Evolutionary conservation across 2,113 vertebrate species (phyloP).

Genomic region (Corythornis vintsioides): DNA sequence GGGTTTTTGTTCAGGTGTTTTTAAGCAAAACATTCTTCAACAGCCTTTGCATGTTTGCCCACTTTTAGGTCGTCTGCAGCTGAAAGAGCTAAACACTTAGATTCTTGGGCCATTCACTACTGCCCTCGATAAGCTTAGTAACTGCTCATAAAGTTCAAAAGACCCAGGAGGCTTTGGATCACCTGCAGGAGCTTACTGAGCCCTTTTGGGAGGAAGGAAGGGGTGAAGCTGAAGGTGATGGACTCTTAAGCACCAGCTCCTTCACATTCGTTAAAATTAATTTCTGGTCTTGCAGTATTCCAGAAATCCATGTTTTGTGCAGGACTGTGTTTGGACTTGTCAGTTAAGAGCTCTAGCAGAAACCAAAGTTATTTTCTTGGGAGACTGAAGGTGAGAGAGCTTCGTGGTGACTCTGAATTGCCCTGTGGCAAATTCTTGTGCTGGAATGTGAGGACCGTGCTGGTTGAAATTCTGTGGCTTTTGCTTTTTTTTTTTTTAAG

Average conservation of each 20-base stretch:
- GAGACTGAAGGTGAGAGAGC: neutral
- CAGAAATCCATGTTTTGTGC: neutral
- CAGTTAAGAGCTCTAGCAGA: neutral
- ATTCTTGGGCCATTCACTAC: neutral
- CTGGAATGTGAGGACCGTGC: neutral
- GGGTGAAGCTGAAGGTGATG: neutral
- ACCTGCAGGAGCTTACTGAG: neutral
- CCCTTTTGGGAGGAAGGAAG: neutral
- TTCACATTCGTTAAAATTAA: neutral
- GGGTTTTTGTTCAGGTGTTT: neutral
- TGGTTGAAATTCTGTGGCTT: slow-evolving; percentile 4
- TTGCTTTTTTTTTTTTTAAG: neutral
- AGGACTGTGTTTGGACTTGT: neutral
- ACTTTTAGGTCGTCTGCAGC: neutral
- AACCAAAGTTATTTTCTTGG: neutral
- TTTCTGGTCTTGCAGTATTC: neutral
- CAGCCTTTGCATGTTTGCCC: neutral
- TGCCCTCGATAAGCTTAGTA: neutral
- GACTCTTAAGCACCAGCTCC: neutral
- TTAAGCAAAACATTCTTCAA: neutral
- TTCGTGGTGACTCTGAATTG: neutral
- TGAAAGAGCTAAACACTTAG: neutral
- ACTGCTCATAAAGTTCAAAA: neutral
- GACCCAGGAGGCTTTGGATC: neutral
- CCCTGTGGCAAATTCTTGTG: slow-evolving; percentile 25